Percentiles rank a stretch among this genome's conserved stretches.
Conservation (phyloP, 2,113 vertebrate species). For the Scolopax mira region DNA sequence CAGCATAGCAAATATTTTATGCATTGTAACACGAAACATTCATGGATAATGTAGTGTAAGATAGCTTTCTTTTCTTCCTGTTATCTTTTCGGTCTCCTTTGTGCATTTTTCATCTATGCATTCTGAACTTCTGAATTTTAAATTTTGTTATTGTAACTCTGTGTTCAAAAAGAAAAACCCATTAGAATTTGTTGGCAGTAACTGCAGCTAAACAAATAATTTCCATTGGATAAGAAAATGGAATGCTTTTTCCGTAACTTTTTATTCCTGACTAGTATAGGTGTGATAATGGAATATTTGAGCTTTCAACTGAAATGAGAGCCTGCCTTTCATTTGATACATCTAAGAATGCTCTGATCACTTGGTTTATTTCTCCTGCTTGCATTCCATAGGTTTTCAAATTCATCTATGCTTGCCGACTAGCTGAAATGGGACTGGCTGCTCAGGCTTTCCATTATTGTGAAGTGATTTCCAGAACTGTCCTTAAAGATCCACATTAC, state of each 20-base stretch:
- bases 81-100: neutral
- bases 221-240: neutral
- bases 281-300: neutral
- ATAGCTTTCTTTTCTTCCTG: neutral
- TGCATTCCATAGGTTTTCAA: slow-evolving; percentile 86
- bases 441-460: slow-evolving; percentile 97
- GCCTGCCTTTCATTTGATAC: neutral
- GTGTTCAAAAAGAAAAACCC: neutral
- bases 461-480: slow-evolving; percentile 88
- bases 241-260: neutral
- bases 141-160: neutral
- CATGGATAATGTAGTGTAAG: fast-evolving
- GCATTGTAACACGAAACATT: neutral
- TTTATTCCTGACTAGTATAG: neutral
- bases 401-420: slow-evolving; percentile 93
- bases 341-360: neutral
- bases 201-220: neutral
- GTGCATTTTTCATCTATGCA: neutral
- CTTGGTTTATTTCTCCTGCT: neutral
- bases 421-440: slow-evolving; percentile 91
- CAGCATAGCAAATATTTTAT: neutral
- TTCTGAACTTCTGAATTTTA: neutral
- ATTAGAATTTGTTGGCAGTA: neutral
- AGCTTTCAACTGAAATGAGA: neutral
- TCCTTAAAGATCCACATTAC: slow-evolving; percentile 79